A percentile compares a stretch with the other conserved stretches of the same genome.
phyloP scores from a whole-genome alignment of 2,797 vertebrate genomes.

The Philypnodon macrostomus region DNA sequence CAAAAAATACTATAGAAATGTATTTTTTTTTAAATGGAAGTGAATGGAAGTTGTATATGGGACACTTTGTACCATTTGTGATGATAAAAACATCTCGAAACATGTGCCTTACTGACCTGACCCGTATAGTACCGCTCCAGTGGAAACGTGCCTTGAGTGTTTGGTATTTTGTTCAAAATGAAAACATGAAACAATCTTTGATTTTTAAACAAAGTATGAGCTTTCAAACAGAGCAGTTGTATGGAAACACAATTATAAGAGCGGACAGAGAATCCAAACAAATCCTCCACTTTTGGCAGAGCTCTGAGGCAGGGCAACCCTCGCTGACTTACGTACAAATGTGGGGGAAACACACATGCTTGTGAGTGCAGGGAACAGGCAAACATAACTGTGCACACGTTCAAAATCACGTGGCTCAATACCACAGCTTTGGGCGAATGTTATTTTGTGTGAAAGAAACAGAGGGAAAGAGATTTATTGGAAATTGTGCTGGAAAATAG shows the following conservation, averaged over 20 bases:
- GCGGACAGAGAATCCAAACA: constrained; percentile 40
- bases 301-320: constrained; percentile 16
- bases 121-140: background rate
- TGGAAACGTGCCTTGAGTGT: constrained; percentile 2
- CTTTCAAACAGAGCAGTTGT: background rate
- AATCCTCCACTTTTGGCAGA: constrained; percentile 29
- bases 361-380: constrained; percentile 13
- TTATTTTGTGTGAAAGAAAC: constrained; percentile 19
- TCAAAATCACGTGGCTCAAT: constrained; percentile 32
- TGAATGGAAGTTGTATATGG: background rate
- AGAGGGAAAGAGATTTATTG: constrained; percentile 38
- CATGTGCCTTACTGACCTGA: background rate
- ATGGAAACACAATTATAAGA: constrained; percentile 33
- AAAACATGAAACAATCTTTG: constrained; percentile 1
- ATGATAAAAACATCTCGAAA: background rate
- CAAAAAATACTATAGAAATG: no score
- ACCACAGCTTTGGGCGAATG: constrained; percentile 22
- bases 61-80: background rate
- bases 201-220: constrained; percentile 4
- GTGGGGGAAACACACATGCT: constrained; percentile 28
- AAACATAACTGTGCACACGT: no score
- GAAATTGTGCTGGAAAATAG: constrained; percentile 61
- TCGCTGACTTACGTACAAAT: constrained; percentile 12
- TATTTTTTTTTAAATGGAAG: no score
- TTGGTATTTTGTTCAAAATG: background rate